These are phyloP conservation scores for Phylloscopus collybita DNA, from an alignment of 2,797 vertebrate genomes.

Conservation along the genomic window DNA sequence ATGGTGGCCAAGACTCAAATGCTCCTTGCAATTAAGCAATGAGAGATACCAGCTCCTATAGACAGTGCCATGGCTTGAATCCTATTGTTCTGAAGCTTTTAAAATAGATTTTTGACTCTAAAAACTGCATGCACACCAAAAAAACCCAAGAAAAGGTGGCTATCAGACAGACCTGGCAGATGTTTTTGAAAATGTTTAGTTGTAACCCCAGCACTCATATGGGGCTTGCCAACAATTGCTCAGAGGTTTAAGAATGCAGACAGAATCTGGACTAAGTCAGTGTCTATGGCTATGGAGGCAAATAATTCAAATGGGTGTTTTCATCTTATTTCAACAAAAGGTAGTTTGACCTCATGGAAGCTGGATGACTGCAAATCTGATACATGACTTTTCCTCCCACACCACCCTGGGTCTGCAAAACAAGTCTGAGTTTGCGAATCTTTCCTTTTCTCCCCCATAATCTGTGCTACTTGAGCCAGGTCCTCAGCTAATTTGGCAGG, in stretches of 20 bases:
- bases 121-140: neutral
- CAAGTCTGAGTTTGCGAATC: neutral
- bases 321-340: conserved; percentile 10
- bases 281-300: conserved; percentile 19
- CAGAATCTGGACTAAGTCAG: conserved; percentile 61
- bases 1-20: conserved; percentile 15
- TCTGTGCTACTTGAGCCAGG: neutral
- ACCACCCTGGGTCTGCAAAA: neutral
- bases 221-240: conserved; percentile 48
- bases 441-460: neutral
- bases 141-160: neutral
- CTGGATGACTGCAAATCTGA: neutral
- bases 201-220: neutral
- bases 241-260: conserved; percentile 61
- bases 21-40: neutral
- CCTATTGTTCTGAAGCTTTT: neutral
- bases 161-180: conserved; percentile 17
- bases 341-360: conserved; percentile 13
- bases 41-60: neutral
- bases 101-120: conserved; percentile 11
- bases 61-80: neutral
- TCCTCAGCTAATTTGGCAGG: conserved; percentile 10
- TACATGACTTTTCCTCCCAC: neutral
- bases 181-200: neutral
- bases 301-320: neutral